Conservation (phyloP, 2,888 invertebrate genomes). For the Acrobeloides nanus region DNA sequence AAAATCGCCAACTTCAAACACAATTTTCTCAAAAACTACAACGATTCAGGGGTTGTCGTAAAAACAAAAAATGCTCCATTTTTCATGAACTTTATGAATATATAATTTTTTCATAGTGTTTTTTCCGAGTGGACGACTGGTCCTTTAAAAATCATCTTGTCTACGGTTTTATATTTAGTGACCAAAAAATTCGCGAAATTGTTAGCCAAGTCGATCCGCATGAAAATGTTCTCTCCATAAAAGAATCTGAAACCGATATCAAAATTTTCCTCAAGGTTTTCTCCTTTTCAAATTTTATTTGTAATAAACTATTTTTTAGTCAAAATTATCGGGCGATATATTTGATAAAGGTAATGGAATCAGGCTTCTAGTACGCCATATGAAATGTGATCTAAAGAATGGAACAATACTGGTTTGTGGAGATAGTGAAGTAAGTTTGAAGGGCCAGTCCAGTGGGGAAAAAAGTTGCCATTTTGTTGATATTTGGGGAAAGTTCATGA, state of each 20-base stretch:
- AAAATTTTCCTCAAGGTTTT: slow-evolving; percentile 45
- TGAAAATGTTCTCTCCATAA: slow-evolving; percentile 31
- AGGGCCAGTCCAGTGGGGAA: too few relatives aligned
- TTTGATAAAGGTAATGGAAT: slow-evolving; percentile 53
- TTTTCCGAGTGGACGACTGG: too few relatives aligned
- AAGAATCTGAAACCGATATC: slow-evolving; percentile 47
- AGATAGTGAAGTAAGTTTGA: too few relatives aligned
- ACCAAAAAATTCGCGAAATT: slow-evolving; percentile 38
- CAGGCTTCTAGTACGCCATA: slow-evolving; percentile 38
- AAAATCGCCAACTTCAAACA: too few relatives aligned
- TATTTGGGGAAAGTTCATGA: too few relatives aligned
- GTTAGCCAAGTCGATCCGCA: slow-evolving; percentile 41
- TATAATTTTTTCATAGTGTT: too few relatives aligned
- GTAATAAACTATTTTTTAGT: slow-evolving; percentile 2
- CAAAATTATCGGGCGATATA: slow-evolving; percentile 35
- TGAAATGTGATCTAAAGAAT: slow-evolving; percentile 42
- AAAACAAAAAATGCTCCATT: too few relatives aligned
- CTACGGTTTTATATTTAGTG: slow-evolving; percentile 15
- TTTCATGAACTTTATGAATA: too few relatives aligned
- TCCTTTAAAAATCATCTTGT: too few relatives aligned
- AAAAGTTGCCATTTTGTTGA: too few relatives aligned
- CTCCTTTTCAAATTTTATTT: not conserved
- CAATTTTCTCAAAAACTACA: too few relatives aligned
- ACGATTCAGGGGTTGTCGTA: too few relatives aligned
- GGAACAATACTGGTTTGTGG: slow-evolving; percentile 53